Percentiles rank a stretch among this genome's conserved stretches.
Conservation (phyloP, 2,888 invertebrate species). For the Chrysopilus asiliformis region DNA sequence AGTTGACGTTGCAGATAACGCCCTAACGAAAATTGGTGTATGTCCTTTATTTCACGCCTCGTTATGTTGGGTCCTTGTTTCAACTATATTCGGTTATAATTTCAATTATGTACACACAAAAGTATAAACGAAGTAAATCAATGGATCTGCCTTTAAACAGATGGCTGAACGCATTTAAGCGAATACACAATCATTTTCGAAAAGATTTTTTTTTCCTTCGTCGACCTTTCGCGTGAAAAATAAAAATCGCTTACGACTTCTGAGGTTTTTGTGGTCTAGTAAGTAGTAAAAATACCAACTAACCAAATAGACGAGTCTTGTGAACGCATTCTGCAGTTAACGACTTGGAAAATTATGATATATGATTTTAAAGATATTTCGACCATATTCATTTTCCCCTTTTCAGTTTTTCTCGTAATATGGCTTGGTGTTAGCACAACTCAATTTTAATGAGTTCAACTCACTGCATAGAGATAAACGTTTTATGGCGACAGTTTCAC, state of each 20-base stretch:
- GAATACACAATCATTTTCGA: slow-evolving; percentile 9
- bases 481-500: too few species aligned
- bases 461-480: too few species aligned
- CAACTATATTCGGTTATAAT: too few species aligned
- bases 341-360: slow-evolving; percentile 19
- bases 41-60: slow-evolving; percentile 7
- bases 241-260: background rate
- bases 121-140: too few species aligned
- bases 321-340: slow-evolving; percentile 16
- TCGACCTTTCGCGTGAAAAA: background rate
- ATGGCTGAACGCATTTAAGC: slow-evolving; percentile 9
- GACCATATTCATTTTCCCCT: too few species aligned
- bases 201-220: slow-evolving; percentile 4
- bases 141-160: slow-evolving; percentile 8
- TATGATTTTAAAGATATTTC: slow-evolving; percentile 15
- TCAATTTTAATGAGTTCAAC: too few species aligned
- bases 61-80: slow-evolving; percentile 5
- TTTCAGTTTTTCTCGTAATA: too few species aligned
- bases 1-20: background rate
- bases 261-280: too few species aligned
- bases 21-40: background rate
- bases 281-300: too few species aligned
- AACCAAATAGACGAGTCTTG: too few species aligned
- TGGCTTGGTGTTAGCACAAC: too few species aligned
- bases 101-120: too few species aligned